These are phyloP conservation scores for Hyphantria cunea DNA, from an alignment of 1,140 invertebrate genomes.

Conservation along the genomic window DNA sequence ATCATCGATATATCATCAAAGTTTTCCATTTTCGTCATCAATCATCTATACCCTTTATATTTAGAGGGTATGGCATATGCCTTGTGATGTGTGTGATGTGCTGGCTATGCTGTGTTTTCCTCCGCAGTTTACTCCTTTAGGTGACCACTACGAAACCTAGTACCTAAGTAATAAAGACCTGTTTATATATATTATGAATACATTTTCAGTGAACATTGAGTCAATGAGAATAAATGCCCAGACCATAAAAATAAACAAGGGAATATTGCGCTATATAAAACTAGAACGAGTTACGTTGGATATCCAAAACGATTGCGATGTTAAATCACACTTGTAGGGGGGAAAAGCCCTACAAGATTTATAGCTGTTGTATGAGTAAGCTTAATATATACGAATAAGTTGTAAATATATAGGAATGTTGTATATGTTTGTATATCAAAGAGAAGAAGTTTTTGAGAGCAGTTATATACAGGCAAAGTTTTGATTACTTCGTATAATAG, in stretches of 20 bases:
- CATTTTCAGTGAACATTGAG: not conserved
- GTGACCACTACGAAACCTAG: no score
- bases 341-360: constrained; percentile 17
- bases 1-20: no score
- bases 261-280: not conserved
- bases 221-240: constrained; percentile 13
- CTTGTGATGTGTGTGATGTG: no score
- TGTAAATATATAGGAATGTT: constrained; percentile 7
- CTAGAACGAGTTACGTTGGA: constrained; percentile 6
- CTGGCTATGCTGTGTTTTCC: no score
- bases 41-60: no score
- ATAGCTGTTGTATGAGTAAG: constrained; percentile 15
- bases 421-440: constrained; percentile 3
- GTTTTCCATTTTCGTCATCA: no score
- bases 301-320: constrained; percentile 10
- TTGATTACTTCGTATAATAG: not conserved
- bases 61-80: no score
- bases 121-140: no score
- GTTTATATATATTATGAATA: no score
- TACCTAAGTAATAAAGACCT: no score
- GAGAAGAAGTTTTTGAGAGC: constrained; percentile 14
- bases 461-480: constrained; percentile 17
- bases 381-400: constrained; percentile 1
- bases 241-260: constrained; percentile 14
- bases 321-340: constrained; percentile 17